Evolutionary conservation across 2,113 vertebrate species (phyloP).

Genomic region (Gadus macrocephalus): DNA sequence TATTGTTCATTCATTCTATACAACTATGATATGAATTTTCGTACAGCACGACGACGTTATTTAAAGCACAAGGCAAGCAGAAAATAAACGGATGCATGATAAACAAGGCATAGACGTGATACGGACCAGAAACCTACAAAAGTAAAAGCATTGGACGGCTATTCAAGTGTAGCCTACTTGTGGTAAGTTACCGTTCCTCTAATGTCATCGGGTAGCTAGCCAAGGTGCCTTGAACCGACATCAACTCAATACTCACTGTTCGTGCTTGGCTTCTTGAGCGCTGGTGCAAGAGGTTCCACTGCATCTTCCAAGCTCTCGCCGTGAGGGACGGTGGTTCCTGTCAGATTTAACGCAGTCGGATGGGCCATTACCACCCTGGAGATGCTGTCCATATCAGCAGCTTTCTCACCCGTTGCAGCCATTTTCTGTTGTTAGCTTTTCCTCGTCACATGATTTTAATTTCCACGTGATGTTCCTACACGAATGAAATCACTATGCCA

Average conservation of each 20-base stretch:
- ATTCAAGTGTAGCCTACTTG: no score
- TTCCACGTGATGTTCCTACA: constrained; percentile 59
- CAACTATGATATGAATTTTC: no score
- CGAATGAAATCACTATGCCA: constrained; percentile 26
- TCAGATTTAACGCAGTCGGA: constrained; percentile 26
- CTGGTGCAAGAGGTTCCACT: constrained; percentile 27
- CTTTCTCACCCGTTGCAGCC: constrained; percentile 69
- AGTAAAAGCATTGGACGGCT: no score
- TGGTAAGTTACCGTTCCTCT: no score
- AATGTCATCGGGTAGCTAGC: no score
- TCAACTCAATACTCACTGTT: constrained; percentile 52
- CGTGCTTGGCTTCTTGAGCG: constrained; percentile 51
- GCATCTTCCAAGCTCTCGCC: constrained; percentile 31
- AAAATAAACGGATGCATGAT: no score
- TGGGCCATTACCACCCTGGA: constrained; percentile 48
- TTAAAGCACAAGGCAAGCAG: no score
- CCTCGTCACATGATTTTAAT: constrained; percentile 63
- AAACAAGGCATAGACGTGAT: no score
- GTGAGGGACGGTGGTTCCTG: background rate
- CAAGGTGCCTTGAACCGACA: no score
- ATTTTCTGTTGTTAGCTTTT: constrained; percentile 54
- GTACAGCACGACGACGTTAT: no score
- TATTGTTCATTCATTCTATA: no score
- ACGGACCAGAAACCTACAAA: no score
- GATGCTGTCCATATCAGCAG: constrained; percentile 65